Evolutionary conservation across 2,888 invertebrate species (phyloP), one percentile per base, ranked within the genome.

Genomic region (Tachystola acroxantha): DNA sequence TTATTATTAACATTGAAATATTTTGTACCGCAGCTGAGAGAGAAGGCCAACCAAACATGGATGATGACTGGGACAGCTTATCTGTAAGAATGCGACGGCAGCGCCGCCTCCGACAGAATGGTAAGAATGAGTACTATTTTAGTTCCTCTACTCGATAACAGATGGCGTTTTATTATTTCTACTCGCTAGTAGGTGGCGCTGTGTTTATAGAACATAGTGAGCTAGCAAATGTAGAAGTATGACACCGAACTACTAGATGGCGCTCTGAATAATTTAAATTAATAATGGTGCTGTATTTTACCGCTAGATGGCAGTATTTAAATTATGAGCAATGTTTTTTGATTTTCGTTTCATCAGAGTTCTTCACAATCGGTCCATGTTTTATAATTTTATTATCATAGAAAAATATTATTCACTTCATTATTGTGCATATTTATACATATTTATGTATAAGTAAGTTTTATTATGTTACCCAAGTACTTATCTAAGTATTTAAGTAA

Each of bases 41-140:
- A 49, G 88, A 90, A 57, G 92, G 91, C 2, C 90, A 90, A 59
- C 89, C 89, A 28, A 88, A 84, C 42, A 88, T 91, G 75, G 92
- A 92, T 57, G 92, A 93, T 48, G 92, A 94, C 60, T 94, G 94
- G 91, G 94, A 94, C 64, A 93, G 93, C 57, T 87, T 94, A 36
- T 94, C 94, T 14, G 92, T 93, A 41, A 88, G 94, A 57, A 91
- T 93, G 71, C 89, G 93, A 62, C 90, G 91, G 47, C 88, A 91
- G 70, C 88, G 91, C 50, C 88, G 90, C 38, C 82, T 78, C 24
- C 76, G 84, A 9, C 74, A 69, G 7, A 65, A 51, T 50, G 86
- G 86, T 86, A 66, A 76, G 72, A 54, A 44, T 20, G 28, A 3
- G 34, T 45, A 72, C 50, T 66, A 54, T 2, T 22, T 37, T 43